These are phyloP conservation scores for Onychorhynchus coronatus DNA, from an alignment of 2,113 vertebrate genomes.

Conservation along the genomic window DNA sequence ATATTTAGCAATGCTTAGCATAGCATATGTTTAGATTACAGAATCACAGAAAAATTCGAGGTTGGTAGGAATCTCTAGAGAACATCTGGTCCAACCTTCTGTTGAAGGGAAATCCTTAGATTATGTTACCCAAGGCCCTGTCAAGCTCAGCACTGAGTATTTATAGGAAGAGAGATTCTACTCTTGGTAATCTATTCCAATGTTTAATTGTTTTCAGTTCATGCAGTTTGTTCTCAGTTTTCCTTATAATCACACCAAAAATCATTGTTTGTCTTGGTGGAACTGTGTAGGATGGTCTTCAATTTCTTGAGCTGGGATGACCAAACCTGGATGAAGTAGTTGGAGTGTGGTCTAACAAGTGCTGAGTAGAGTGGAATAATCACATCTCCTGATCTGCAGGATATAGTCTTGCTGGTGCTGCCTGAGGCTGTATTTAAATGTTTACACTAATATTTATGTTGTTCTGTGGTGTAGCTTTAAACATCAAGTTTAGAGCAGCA, in stretches of 20 bases:
- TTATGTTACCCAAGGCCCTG: not conserved
- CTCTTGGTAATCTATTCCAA: not conserved
- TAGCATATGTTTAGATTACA: not conserved
- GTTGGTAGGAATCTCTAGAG: not conserved
- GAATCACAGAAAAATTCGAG: not conserved
- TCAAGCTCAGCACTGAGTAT: not conserved
- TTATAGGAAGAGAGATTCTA: not conserved
- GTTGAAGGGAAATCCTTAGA: not conserved
- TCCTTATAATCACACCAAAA: not conserved
- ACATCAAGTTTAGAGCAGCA: not conserved
- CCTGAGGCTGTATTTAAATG: not conserved
- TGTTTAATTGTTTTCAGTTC: not conserved
- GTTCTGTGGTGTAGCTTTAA: not conserved
- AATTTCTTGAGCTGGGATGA: not conserved
- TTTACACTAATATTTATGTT: not conserved
- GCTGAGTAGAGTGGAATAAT: not conserved
- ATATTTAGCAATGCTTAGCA: not conserved
- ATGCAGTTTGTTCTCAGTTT: not conserved
- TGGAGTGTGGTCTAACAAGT: not conserved
- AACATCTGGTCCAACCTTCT: not conserved
- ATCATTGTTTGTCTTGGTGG: not conserved
- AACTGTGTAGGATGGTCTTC: not conserved
- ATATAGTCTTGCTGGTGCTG: not conserved
- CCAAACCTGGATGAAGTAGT: not conserved
- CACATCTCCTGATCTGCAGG: not conserved